Percentiles rank a stretch among this genome's conserved stretches.
These are phyloP conservation scores for Noctua pronuba DNA, from an alignment of 2,888 invertebrate genomes.

Conservation along the genomic window DNA sequence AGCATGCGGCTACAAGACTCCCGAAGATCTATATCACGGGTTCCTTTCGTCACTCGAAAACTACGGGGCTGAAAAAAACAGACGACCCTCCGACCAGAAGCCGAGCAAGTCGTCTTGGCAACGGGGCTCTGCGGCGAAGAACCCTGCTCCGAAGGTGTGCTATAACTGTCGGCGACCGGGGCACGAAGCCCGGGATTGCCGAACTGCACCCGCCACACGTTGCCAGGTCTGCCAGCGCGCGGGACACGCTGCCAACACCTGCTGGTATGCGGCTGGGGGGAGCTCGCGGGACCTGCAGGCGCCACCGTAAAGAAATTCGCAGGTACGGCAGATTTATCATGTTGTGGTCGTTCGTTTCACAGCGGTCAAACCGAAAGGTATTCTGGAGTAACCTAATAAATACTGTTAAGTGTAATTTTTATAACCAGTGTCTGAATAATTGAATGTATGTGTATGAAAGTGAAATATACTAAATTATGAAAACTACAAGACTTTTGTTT, in stretches of 20 bases:
- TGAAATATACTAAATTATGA: neutral
- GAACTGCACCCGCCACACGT: neutral
- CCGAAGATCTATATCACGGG: constrained; percentile 6
- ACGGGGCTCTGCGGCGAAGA: neutral
- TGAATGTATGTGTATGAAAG: too few species aligned
- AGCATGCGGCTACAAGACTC: neutral
- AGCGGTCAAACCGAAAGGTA: too few species aligned
- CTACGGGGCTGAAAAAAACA: neutral
- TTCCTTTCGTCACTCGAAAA: constrained; percentile 6
- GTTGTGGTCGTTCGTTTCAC: too few species aligned
- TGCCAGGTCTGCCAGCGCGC: neutral
- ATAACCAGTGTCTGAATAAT: neutral
- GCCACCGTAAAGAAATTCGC: neutral
- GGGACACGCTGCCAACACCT: neutral
- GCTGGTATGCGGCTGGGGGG: neutral
- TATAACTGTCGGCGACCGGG: neutral
- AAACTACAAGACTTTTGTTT: neutral
- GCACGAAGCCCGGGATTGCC: neutral
- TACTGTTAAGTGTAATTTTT: too few species aligned
- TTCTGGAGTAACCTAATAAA: too few species aligned
- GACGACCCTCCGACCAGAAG: neutral
- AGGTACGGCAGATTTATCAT: constrained; percentile 4
- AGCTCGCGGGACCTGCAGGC: neutral
- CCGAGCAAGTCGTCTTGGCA: neutral
- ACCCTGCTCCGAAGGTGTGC: neutral